Conservation (phyloP, 2,888 invertebrate genomes). For the Dascillus cervinus region DNA sequence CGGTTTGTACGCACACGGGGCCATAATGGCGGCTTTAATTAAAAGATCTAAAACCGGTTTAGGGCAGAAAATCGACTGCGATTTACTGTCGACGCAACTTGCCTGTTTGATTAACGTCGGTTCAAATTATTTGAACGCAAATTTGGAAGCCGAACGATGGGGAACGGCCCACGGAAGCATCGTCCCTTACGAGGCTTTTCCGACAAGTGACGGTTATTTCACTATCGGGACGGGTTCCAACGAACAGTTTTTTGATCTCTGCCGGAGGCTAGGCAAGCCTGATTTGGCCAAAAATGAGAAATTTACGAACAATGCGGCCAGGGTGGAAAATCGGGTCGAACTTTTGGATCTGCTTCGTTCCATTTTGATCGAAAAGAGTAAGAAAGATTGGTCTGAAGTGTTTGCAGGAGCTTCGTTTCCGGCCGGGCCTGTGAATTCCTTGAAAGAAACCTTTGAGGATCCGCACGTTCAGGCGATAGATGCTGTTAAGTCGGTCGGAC, state of each 20-base stretch:
- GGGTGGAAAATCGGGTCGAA: constrained; percentile 69
- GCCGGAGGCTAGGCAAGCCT: constrained; percentile 52
- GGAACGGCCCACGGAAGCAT: constrained; percentile 94
- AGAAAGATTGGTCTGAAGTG: constrained; percentile 63
- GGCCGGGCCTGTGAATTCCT: constrained; percentile 82
- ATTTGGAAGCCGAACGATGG: constrained; percentile 66
- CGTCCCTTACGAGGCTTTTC: constrained; percentile 90
- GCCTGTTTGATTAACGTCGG: constrained; percentile 83
- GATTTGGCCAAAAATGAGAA: constrained; percentile 55
- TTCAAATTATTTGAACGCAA: constrained; percentile 82
- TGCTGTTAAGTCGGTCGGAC: constrained; percentile 64
- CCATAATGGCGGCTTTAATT: constrained; percentile 84
- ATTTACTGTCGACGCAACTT: constrained; percentile 89
- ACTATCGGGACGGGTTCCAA: constrained; percentile 87
- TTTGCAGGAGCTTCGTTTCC: constrained; percentile 76
- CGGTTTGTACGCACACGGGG: constrained; percentile 90
- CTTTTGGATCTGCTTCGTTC: constrained; percentile 56
- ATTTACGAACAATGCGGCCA: constrained; percentile 62
- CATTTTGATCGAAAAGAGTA: constrained; percentile 54
- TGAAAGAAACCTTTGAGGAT: constrained; percentile 80
- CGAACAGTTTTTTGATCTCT: constrained; percentile 67
- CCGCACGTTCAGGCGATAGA: constrained; percentile 69
- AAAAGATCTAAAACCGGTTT: constrained; percentile 66
- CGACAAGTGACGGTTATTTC: constrained; percentile 72
- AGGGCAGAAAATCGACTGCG: constrained; percentile 91